phyloP scores from a whole-genome alignment of 2,797 vertebrate species.

The Gambusia yucatana region DNA sequence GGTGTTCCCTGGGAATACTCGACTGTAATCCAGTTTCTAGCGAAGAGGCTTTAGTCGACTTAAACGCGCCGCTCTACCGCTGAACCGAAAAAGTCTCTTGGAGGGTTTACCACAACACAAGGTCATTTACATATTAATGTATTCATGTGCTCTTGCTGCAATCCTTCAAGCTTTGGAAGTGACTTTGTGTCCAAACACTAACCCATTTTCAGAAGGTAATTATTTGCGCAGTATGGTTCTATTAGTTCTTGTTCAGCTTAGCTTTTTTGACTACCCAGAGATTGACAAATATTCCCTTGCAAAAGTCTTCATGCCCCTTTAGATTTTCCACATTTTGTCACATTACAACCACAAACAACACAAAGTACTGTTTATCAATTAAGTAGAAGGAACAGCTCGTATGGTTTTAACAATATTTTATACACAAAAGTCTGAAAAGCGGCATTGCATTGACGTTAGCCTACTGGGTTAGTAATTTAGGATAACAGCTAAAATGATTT shows the following conservation, averaged over 20 bases:
- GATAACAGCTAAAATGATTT: neutral
- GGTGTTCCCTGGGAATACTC: neutral
- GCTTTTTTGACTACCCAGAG: neutral
- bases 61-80: conserved; percentile 17
- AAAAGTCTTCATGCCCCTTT: neutral
- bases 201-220: neutral
- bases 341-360: neutral
- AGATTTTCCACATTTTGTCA: neutral
- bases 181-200: conserved; percentile 5
- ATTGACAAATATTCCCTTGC: neutral
- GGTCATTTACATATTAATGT: conserved; percentile 52
- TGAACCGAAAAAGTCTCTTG: conserved; percentile 27
- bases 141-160: conserved; percentile 26
- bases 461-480: neutral
- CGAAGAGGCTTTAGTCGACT: conserved; percentile 20
- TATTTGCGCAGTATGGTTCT: conserved; percentile 1
- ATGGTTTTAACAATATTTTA: neutral
- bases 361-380: neutral
- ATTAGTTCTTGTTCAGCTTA: neutral
- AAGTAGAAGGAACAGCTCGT: neutral
- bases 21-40: conserved; percentile 24
- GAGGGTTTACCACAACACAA: conserved; percentile 38
- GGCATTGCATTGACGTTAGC: neutral
- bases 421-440: neutral
- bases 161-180: conserved; percentile 14